phyloP scores from a whole-genome alignment of 2,797 vertebrate genomes.

The Gallinago stenura region DNA sequence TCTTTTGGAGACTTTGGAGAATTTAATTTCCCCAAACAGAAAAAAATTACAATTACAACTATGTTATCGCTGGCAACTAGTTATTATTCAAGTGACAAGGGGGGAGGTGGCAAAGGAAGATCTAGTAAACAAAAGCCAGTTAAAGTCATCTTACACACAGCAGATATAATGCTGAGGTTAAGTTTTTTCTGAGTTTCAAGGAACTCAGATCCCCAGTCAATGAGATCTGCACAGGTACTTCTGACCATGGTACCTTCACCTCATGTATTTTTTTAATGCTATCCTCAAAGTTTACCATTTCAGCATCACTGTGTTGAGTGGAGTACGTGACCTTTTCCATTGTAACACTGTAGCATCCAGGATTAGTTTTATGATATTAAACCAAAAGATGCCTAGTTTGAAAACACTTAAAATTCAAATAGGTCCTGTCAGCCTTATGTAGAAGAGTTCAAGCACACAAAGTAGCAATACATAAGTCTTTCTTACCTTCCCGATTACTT shows the following conservation, averaged over 20 bases:
- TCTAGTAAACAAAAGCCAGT: background rate
- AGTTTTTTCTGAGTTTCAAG: background rate
- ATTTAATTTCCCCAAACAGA: too few relatives aligned
- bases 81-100: background rate
- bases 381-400: background rate
- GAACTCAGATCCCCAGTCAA: background rate
- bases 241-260: background rate
- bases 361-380: background rate
- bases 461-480: background rate
- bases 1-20: background rate
- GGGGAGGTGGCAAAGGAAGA: background rate
- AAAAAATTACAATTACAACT: background rate
- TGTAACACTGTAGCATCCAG: background rate
- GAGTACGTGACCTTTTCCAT: background rate
- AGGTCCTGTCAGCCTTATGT: background rate
- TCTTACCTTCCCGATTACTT: slow-evolving; percentile 58
- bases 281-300: background rate
- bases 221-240: background rate
- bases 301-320: background rate
- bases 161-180: background rate
- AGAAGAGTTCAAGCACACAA: background rate
- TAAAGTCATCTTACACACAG: background rate
- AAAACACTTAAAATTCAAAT: background rate
- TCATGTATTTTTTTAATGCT: background rate
- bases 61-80: background rate